These are phyloP conservation scores for Azorinus chamasolen DNA, from an alignment of 2,888 invertebrate species.

Conservation along the genomic window DNA sequence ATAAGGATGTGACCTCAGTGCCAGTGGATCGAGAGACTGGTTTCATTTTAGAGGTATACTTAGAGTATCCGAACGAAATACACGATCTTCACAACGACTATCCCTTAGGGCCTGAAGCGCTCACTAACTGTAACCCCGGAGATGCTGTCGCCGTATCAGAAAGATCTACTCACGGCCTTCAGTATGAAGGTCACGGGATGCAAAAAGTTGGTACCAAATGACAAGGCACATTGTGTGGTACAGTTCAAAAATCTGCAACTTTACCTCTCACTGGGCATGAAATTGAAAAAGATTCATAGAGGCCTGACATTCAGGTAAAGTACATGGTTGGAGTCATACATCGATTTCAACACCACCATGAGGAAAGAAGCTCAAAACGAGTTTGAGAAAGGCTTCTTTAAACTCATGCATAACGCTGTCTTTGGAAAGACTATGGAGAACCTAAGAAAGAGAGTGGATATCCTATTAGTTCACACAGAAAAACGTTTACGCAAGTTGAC, in stretches of 20 bases:
- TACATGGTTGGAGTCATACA: conserved; percentile 20
- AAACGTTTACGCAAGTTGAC: too few relatives aligned
- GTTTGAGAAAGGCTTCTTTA: conserved; percentile 33
- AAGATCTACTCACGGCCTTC: conserved; percentile 9
- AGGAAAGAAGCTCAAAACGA: conserved; percentile 14
- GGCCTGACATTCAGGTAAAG: conserved; percentile 12
- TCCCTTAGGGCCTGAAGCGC: conserved; percentile 5
- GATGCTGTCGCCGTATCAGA: conserved; percentile 19
- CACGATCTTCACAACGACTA: conserved; percentile 3
- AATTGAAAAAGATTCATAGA: conserved; percentile 15
- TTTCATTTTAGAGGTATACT: conserved; percentile 10
- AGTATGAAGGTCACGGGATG: too few relatives aligned
- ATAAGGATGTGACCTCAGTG: too few relatives aligned
- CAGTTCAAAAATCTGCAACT: conserved; percentile 23
- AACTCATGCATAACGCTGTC: conserved; percentile 37
- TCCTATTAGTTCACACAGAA: too few relatives aligned
- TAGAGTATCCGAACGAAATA: conserved; percentile 17
- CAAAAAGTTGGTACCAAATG: too few relatives aligned
- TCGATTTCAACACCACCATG: conserved; percentile 22
- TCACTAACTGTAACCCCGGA: conserved; percentile 7
- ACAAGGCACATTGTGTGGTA: conserved; percentile 3
- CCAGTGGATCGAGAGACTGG: background rate
- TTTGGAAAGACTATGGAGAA: too few relatives aligned
- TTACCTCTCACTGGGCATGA: too few relatives aligned
- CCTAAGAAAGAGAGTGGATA: too few relatives aligned